phyloP scores from a whole-genome alignment of 2,797 vertebrate species.

The Enteromius trimaculatus region DNA sequence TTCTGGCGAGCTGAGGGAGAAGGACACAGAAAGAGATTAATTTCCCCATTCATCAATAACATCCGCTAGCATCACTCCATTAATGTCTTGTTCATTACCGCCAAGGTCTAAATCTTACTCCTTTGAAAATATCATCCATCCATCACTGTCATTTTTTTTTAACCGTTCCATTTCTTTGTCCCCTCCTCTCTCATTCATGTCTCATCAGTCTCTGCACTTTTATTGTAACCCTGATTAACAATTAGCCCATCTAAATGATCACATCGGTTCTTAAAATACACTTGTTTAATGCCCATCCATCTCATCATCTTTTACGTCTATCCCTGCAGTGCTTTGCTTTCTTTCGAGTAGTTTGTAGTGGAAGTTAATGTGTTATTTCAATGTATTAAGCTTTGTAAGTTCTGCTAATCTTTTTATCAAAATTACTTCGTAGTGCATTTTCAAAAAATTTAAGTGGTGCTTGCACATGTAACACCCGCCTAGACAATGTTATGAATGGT shows the following conservation, averaged over 20 bases:
- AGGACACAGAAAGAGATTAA: slow-evolving; percentile 15
- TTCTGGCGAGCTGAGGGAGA: slow-evolving; percentile 82
- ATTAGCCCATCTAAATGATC: slow-evolving; percentile 8
- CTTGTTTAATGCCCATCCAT: not conserved
- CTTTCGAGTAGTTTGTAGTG: not conserved
- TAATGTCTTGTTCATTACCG: slow-evolving; percentile 35
- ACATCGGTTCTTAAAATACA: not conserved
- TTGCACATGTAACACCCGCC: not conserved
- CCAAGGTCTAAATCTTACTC: slow-evolving; percentile 1
- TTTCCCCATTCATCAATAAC: slow-evolving; percentile 27
- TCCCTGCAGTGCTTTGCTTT: not conserved
- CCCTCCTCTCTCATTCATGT: not conserved
- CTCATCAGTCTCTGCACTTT: not conserved
- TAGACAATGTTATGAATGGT: not conserved
- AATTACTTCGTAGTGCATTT: not conserved
- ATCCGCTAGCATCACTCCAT: slow-evolving; percentile 30
- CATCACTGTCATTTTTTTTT: slow-evolving; percentile 32
- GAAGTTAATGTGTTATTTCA: not conserved
- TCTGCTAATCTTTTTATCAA: not conserved
- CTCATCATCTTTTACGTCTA: not conserved
- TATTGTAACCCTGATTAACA: not conserved
- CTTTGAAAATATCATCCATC: slow-evolving; percentile 15
- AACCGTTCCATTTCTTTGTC: slow-evolving; percentile 6
- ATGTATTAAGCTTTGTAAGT: not conserved
- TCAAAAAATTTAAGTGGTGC: not conserved